Evolutionary conservation across 2,888 invertebrate species (phyloP), one percentile per base, ranked within the genome.

Genomic region (Dasypolia templi): DNA sequence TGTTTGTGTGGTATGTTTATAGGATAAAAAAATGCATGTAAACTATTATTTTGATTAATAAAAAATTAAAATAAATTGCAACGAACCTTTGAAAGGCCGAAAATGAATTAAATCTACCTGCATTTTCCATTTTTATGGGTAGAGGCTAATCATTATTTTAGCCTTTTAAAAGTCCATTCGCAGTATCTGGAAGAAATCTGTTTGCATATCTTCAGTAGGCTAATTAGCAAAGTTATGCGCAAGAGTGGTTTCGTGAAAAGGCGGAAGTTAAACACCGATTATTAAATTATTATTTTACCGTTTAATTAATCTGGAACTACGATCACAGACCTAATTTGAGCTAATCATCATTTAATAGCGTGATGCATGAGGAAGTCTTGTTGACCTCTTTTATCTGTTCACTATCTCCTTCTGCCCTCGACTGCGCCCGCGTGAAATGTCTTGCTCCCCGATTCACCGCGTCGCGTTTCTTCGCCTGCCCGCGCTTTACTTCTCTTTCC

Each of bases 331-430:
- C 55, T 58, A 53, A 29, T 32, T 66, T 55, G 29, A 29, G 26
- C 62, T 72, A 79, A 62, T 56, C 17, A 72, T 51, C n/a, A 61
- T 32, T 42, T 64, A 49, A 11, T 72, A 42, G 32, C 29, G 56
- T 61, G 42, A 39, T 3, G 35, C 46, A 78, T 46, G 26, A 79
- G 56, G 66, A 56, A 73, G 22, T 51, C 3, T 26, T 46, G 35
- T 32, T 72, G 73, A 79, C 73, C 66, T 73, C 22, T 58, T 67
- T 58, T 73, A 80, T 78, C 77, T 58, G 26, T 53, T 26, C 66
- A 39, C 39, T 9, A 39, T 7, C 7, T n/a, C n/a, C n/a, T 39
- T 39, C 9, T 39, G 39, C 9, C 39, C 39, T 1, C 39, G 7
- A 39, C 9, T 39, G 7, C 35, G 35, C 7, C 35, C 35, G 35